Conservation (phyloP, 2,797 vertebrate genomes). For the Ciconia nigra region DNA sequence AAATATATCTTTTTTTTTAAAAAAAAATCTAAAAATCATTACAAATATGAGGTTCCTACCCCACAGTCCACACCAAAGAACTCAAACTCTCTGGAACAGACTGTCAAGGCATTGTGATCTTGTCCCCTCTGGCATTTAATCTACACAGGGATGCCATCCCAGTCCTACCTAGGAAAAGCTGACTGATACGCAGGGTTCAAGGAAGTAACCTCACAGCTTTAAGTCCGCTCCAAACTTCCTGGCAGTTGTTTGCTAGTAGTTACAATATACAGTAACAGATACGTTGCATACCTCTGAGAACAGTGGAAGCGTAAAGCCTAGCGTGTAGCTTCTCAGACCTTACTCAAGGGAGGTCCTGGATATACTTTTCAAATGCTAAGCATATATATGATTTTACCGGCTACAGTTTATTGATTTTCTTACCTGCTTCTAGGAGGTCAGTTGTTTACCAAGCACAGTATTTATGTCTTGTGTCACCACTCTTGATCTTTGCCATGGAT, state of each 20-base stretch:
- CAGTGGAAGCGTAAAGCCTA: neutral
- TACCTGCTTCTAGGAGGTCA: neutral
- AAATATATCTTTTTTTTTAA: fast-evolving
- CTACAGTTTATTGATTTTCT: neutral
- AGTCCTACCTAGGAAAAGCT: neutral
- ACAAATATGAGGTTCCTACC: neutral
- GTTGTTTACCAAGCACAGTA: neutral
- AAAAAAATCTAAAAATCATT: neutral
- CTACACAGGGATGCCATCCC: neutral
- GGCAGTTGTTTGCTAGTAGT: neutral
- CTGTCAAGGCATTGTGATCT: neutral
- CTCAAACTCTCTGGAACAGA: neutral
- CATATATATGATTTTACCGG: neutral
- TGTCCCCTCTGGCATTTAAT: neutral
- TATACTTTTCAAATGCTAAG: neutral
- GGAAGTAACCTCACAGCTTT: neutral
- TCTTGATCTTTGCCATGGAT: neutral
- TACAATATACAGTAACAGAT: neutral
- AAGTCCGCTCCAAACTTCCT: neutral
- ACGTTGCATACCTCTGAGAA: neutral
- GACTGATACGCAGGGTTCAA: neutral
- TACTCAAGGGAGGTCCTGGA: neutral
- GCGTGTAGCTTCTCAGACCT: neutral
- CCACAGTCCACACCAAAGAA: neutral
- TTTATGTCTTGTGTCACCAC: neutral